Evolutionary conservation across 2,888 invertebrate species (phyloP), one percentile per base, ranked within the genome.

Genomic region (Caenorhabditis imperialis): DNA sequence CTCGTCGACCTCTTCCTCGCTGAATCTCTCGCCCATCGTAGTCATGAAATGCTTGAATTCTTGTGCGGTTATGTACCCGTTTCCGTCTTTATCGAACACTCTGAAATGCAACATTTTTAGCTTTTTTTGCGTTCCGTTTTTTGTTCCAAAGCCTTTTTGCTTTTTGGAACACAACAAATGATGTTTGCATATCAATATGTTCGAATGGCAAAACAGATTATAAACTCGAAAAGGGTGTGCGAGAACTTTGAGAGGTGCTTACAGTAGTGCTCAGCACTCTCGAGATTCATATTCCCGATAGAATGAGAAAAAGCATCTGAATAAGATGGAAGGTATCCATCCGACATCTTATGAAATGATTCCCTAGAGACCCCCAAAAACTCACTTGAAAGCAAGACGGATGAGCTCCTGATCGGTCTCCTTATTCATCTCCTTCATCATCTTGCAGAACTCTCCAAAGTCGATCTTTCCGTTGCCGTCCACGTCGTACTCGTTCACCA

Each of bases 401-500:
- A 88, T 88, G 27, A 88, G 75, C 71, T 88, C 87, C 75, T 88
- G 87, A 60, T 88, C 88, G 16, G 88, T 88, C 69, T 88, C 88
- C 67, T 88, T 88, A 74, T 88, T 88, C 86, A 87, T 88, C 50
- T 85, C 88, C 61, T 88, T 88, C 88, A 88, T 88, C 82, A 84
- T 83, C 71, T 87, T 87, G 75, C 88, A 88, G 69, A 88, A 88
- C 50, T 88, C 88, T 12, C 77, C 83, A 54, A 88, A 88, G 65
- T 88, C 88, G 62, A 88, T 88, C 70, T 88, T 88, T 23, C 88
- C 88, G 57, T 88, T 88, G 20, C 88, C 88, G 69, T 88, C 88
- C n/a, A 86, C 84, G 67, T 88, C 88, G 62, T 88, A 88, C 62
- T 81, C 79, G 57, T 81, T 81, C 48, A 75, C 78, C 78, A 77